These are phyloP conservation scores for Brachypterus glaber DNA, from an alignment of 2,888 invertebrate species.

Conservation along the genomic window DNA sequence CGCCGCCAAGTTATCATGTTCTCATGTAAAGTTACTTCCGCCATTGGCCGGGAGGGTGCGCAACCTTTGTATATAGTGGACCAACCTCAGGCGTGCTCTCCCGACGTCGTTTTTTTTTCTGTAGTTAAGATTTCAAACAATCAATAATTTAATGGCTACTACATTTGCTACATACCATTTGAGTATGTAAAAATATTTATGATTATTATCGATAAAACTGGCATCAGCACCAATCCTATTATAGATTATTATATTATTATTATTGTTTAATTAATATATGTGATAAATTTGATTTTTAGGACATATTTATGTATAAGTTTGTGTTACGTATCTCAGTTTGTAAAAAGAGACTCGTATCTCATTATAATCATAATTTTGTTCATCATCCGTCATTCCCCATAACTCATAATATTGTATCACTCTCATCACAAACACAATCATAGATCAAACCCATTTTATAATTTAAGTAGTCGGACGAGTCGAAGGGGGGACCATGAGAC, in stretches of 20 bases:
- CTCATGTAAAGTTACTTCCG: conserved; percentile 36
- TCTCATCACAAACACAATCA: conserved; percentile 21
- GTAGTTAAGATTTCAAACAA: conserved; percentile 46
- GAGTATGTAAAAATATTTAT: conserved; percentile 32
- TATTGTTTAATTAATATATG: conserved; percentile 40
- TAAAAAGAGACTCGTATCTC: conserved; percentile 36
- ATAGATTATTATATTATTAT: conserved; percentile 35
- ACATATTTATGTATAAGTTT: conserved; percentile 40
- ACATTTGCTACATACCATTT: too few relatives aligned
- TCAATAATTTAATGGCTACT: conserved; percentile 43
- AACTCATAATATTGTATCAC: conserved; percentile 22
- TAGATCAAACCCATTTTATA: conserved; percentile 23
- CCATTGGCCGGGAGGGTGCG: conserved; percentile 33
- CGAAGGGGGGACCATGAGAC: conserved; percentile 37
- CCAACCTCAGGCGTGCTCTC: conserved; percentile 31
- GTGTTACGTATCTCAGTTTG: conserved; percentile 42
- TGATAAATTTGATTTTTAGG: conserved; percentile 43
- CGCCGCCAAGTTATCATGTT: conserved; percentile 20
- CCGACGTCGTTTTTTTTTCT: conserved; percentile 23
- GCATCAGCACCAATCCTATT: conserved; percentile 42
- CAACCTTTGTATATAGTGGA: conserved; percentile 38
- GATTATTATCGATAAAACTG: conserved; percentile 32
- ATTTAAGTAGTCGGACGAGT: conserved; percentile 28
- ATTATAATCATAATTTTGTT: conserved; percentile 25
- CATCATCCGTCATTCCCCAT: conserved; percentile 24